phyloP scores from a whole-genome alignment of 2,888 invertebrate species.

The Drosophila siamana region DNA sequence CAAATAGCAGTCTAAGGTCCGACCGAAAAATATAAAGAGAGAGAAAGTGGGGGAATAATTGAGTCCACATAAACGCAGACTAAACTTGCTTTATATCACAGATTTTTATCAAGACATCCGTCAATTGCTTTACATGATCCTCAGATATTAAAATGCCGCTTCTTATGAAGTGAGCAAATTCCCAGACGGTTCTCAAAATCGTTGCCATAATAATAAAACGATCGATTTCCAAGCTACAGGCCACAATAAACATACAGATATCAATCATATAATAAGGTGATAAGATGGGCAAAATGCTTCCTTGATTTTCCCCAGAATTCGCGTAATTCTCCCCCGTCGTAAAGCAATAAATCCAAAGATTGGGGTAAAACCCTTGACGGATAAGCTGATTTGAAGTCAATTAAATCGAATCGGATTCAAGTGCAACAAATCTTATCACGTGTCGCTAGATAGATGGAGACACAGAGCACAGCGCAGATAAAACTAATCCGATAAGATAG shows the following conservation, averaged over 20 bases:
- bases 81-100: too few relatives aligned
- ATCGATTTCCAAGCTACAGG: too few relatives aligned
- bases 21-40: background rate
- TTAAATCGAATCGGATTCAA: constrained; percentile 11
- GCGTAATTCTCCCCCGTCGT: constrained; percentile 6
- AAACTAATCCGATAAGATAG: constrained; percentile 36
- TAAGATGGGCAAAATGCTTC: background rate
- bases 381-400: constrained; percentile 1
- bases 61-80: too few relatives aligned
- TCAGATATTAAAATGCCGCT: too few relatives aligned
- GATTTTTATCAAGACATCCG: too few relatives aligned
- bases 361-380: constrained; percentile 26
- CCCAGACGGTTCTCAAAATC: too few relatives aligned
- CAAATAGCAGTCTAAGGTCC: background rate
- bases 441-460: constrained; percentile 1
- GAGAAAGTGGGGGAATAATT: too few relatives aligned
- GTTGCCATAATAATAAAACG: too few relatives aligned
- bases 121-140: too few relatives aligned
- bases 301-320: constrained; percentile 9
- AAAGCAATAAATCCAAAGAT: constrained; percentile 14
- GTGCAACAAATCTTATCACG: constrained; percentile 8
- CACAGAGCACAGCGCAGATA: constrained; percentile 3
- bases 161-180: too few relatives aligned
- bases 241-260: constrained; percentile 3
- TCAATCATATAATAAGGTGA: background rate